phyloP scores from a whole-genome alignment of 2,797 vertebrate genomes.

The Atherinosoma microstoma region DNA sequence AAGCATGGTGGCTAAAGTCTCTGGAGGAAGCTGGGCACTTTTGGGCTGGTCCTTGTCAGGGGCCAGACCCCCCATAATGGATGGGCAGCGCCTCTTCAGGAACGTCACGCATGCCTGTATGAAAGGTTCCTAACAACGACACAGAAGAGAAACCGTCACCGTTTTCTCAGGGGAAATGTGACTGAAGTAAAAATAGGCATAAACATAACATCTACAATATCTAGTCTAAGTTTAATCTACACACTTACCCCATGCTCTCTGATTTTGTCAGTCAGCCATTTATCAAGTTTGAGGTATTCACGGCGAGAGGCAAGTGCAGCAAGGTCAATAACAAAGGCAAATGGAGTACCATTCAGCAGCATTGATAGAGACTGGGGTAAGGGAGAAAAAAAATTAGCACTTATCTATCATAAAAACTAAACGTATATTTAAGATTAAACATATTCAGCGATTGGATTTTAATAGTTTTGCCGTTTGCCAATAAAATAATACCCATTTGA shows the following conservation, averaged over 20 bases:
- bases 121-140: constrained; percentile 91
- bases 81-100: constrained; percentile 97
- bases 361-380: constrained; percentile 94
- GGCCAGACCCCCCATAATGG: constrained; percentile 96
- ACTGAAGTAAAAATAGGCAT: background rate
- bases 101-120: constrained; percentile 99
- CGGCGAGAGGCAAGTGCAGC: constrained; percentile 99
- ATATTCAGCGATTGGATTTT: background rate
- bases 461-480: background rate
- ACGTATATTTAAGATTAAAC: background rate
- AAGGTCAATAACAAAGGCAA: constrained; percentile 99
- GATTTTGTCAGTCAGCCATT: constrained; percentile 99
- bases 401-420: background rate
- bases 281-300: constrained; percentile 99
- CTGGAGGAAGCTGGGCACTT: constrained; percentile 97
- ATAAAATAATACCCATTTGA: background rate
- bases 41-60: constrained; percentile 99
- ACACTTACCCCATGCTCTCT: constrained; percentile 96
- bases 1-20: constrained; percentile 98
- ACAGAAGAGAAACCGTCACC: background rate
- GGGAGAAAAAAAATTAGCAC: constrained; percentile 14
- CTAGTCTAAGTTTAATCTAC: background rate
- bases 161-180: background rate
- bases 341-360: constrained; percentile 99
- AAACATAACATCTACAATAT: background rate